A percentile compares a stretch with the other conserved stretches of the same genome.
Conservation (phyloP, 1,140 invertebrate genomes). For the Luehdorfia chinensis region DNA sequence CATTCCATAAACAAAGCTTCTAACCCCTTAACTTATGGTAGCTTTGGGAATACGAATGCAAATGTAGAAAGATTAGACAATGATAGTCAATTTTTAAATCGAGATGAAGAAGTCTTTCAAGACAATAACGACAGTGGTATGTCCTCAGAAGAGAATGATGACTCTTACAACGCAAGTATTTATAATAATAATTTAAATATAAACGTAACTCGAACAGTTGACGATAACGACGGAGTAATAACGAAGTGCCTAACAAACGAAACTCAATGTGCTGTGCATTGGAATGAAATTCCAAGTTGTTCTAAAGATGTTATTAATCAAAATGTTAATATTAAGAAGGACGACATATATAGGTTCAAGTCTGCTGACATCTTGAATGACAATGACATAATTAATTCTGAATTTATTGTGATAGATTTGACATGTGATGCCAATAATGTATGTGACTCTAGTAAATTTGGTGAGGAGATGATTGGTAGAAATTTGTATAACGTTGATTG, state of each 20-base stretch:
- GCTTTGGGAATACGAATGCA: conserved; percentile 53
- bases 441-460: conserved; percentile 28
- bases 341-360: conserved; percentile 24
- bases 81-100: conserved; percentile 31
- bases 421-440: conserved; percentile 53
- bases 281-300: conserved; percentile 75
- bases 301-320: conserved; percentile 54
- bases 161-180: conserved; percentile 38
- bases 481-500: conserved; percentile 50
- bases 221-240: conserved; percentile 39
- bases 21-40: conserved; percentile 47
- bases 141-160: conserved; percentile 68
- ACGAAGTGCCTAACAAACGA: conserved; percentile 67
- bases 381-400: conserved; percentile 34
- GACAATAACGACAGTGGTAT: conserved; percentile 68
- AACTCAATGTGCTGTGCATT: conserved; percentile 50
- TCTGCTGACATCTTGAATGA: conserved; percentile 21
- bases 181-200: conserved; percentile 31
- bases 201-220: conserved; percentile 37
- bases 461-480: conserved; percentile 42
- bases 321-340: conserved; percentile 39
- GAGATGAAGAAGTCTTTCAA: conserved; percentile 25
- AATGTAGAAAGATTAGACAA: conserved; percentile 27
- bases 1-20: conserved; percentile 25
- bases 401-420: conserved; percentile 70